phyloP scores from a whole-genome alignment of 2,113 vertebrate species.

The Erythrolamprus reginae region DNA sequence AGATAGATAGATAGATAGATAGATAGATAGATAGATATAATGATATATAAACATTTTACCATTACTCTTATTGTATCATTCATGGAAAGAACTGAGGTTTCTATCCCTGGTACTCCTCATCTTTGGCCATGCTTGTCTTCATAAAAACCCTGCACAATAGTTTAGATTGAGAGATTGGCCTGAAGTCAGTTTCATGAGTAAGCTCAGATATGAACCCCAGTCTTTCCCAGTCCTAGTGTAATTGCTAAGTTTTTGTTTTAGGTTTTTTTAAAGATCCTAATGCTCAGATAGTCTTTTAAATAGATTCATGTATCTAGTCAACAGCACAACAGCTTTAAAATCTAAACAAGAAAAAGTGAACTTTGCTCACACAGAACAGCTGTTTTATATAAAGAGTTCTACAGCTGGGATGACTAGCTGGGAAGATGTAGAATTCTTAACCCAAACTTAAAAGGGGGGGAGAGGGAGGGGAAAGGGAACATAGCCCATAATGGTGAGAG shows the following conservation, averaged over 20 bases:
- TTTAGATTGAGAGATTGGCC: background rate
- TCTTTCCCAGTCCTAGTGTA: background rate
- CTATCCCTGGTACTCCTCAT: background rate
- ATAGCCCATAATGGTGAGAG: slow-evolving; percentile 55
- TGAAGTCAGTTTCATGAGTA: background rate
- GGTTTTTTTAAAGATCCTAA: slow-evolving; percentile 55
- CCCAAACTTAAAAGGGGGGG: slow-evolving; percentile 60
- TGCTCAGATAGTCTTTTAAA: slow-evolving; percentile 67
- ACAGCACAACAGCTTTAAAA: slow-evolving; percentile 68
- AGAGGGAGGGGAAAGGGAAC: slow-evolving; percentile 3
- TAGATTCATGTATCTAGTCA: slow-evolving; percentile 70
- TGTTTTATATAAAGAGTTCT: slow-evolving; percentile 69
- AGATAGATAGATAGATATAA: too few species aligned
- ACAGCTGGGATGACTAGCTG: slow-evolving; percentile 69
- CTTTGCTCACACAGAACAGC: slow-evolving; percentile 70
- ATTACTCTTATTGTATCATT: background rate
- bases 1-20: too few species aligned
- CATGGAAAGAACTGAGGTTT: background rate
- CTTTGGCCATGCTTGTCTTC: background rate
- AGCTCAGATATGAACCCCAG: background rate
- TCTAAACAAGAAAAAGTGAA: slow-evolving; percentile 72
- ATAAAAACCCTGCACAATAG: background rate
- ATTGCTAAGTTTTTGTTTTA: background rate
- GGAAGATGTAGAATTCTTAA: slow-evolving; percentile 64
- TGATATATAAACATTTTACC: background rate